These are phyloP conservation scores for Clarias macrocephalus DNA, from an alignment of 2,113 vertebrate genomes.

Conservation along the genomic window DNA sequence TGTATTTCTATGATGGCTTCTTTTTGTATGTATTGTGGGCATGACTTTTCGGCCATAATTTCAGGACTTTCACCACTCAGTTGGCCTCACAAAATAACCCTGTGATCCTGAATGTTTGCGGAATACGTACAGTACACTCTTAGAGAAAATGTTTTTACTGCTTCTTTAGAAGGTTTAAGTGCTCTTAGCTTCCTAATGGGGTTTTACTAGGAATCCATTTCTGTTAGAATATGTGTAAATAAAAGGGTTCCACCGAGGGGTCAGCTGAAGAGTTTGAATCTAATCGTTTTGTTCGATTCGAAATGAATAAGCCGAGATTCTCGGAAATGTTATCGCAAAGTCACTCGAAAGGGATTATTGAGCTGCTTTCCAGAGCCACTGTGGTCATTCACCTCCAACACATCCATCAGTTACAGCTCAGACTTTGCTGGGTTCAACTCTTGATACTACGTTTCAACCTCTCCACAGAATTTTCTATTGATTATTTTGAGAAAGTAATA, in stretches of 20 bases:
- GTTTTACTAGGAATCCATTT: slow-evolving; percentile 3
- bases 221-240: not conserved
- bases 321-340: not conserved
- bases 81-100: not conserved
- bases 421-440: not conserved
- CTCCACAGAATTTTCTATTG: not conserved
- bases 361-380: not conserved
- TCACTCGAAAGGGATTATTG: not conserved
- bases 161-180: not conserved
- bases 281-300: not conserved
- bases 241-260: not conserved
- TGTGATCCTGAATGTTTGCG: not conserved
- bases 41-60: not conserved
- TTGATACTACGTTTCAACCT: too few species aligned
- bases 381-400: not conserved
- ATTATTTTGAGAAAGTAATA: not conserved
- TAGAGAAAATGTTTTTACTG: not conserved
- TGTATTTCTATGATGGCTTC: not conserved
- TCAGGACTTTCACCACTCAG: not conserved
- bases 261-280: not conserved
- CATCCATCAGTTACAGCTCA: not conserved
- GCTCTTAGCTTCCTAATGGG: not conserved
- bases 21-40: not conserved
- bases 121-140: not conserved
- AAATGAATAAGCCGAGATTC: not conserved